Base-by-base conservation (phyloP, 2,113 vertebrate species). In the Lampris incognitus region DNA sequence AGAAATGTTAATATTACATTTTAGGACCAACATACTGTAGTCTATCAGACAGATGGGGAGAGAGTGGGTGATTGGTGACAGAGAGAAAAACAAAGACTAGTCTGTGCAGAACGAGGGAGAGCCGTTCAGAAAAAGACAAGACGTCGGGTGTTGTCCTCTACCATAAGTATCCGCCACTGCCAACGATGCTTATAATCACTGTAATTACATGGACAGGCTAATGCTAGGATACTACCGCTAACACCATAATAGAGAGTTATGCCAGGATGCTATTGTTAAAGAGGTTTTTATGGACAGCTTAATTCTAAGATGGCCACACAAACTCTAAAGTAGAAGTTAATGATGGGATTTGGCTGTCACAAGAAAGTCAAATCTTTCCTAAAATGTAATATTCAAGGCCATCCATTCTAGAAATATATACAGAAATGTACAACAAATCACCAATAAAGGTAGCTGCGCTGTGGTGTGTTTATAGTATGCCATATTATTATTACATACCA, bases 151-250 rank as follows among this genome's bases (percentile, higher is more conserved):
- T 76, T 44, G 70, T 57, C 69, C 73, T 54, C 63, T 82, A 74
- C 69, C 78, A 74, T 8, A 65, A 62, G 52, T 40, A 13, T 38
- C 49, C 3, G 9, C 55, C 65, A 24, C 63, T 55, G 41, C 55
- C 72, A 36, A 9, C 37, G 70, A 51, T 52, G 46, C 4, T 74
- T 79, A 76, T 86, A 77, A 94, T 89, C 83, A 88, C 92, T 88
- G 74, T 93, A 87, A 92, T 93, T 85, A 90, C n/a, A 24, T 4
- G 63, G 87, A 82, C 61, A 10, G 50, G 54, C 37, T 89, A 81
- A 89, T 84, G 78, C 72, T 78, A 85, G 77, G 82, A 82, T 78
- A 72, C 79, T 83, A 55, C 54, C 0, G 62, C 74, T 73, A 73
- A 61, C 74, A 2, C 41, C 60, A 52, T n/a, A 56, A 69, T n/a